Base-by-base conservation (phyloP, 2,797 vertebrate species). In the Melanotaenia pygmaea region DNA sequence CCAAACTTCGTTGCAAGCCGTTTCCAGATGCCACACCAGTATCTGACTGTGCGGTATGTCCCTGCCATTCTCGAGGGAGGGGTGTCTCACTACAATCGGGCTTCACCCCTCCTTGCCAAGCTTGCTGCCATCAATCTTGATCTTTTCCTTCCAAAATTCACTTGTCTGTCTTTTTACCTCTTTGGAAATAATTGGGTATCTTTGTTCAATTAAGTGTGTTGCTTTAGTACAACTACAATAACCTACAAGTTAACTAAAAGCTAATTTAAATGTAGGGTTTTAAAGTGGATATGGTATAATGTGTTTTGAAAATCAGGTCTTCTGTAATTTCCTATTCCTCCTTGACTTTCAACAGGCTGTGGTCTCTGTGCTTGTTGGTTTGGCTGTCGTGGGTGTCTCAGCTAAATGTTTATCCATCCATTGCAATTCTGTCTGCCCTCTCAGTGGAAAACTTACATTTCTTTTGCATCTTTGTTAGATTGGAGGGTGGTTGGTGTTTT, bases 21-120 rank as follows among this genome's bases (percentile, higher is more conserved):
- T 94, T 94, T 86, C 92, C 94, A 81, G 95, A 96, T 90, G 91
- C 87, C 92, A 90, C 91, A 90, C 93, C 92, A 81, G 81, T 93
- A 91, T 95, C 94, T 93, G 95, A 96, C 93, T 95, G 95, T 90
- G 95, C 91, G 94, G 96, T 96, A 96, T 82, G 94, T 96, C 92
- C 92, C 90, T 87, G 90, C 73, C 81, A 85, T 81, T 88, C 73
- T 89, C 76, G 60, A 79, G 72, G 86, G 85, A 74, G 86, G 87
- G 90, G 86, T 83, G 86, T 77, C 70, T 86, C 74, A 70, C 80
- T 82, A 40, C 68, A 85, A 88, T 83, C 86, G 90, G 83, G 81
- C 84, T 80, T 67, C 85, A 70, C 86, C 88, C 83, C 85, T 84
- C 70, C 70, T 86, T 67, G 78, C 77, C 70, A 35, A 78, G 90